Evolutionary conservation across 2,113 vertebrate genomes (phyloP).

Genomic region (Dascyllus trimaculatus): DNA sequence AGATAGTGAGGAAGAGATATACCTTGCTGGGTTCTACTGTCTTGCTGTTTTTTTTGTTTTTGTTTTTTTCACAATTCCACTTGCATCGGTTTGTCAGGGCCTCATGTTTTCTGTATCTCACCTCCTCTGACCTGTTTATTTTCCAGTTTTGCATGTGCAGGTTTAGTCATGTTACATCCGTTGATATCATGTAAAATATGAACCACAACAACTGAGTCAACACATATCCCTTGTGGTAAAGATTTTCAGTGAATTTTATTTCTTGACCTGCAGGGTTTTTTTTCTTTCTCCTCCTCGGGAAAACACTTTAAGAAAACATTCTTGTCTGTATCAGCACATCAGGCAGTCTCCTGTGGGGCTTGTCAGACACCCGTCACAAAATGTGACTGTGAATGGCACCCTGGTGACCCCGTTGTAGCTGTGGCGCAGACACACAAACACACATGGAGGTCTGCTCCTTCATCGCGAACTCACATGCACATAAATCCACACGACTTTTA

Average conservation of each 20-base stretch:
- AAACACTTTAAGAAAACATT: conserved; percentile 66
- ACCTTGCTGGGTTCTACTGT: conserved; percentile 1
- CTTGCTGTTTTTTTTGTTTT: conserved; percentile 4
- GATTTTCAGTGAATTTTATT: conserved; percentile 11
- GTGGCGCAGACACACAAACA: conserved; percentile 32
- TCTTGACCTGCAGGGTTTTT: conserved; percentile 20
- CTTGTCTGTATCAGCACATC: conserved; percentile 79
- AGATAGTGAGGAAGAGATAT: conserved; percentile 21
- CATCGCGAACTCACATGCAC: neutral
- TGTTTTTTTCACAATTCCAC: neutral
- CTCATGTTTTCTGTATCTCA: neutral
- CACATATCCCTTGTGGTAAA: neutral
- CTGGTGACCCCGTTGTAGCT: conserved; percentile 54
- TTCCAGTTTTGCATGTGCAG: neutral
- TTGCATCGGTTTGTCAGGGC: neutral
- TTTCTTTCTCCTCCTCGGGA: neutral
- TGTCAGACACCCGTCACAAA: conserved; percentile 75
- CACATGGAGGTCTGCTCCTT: conserved; percentile 2
- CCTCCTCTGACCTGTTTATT: neutral
- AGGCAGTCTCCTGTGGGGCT: conserved; percentile 69
- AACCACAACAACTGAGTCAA: neutral
- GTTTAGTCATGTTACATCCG: neutral
- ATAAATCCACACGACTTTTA: conserved; percentile 42
- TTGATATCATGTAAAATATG: neutral
- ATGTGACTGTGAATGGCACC: conserved; percentile 74